Conservation (phyloP, 2,888 invertebrate species). For the Tetramorium bicarinatum region DNA sequence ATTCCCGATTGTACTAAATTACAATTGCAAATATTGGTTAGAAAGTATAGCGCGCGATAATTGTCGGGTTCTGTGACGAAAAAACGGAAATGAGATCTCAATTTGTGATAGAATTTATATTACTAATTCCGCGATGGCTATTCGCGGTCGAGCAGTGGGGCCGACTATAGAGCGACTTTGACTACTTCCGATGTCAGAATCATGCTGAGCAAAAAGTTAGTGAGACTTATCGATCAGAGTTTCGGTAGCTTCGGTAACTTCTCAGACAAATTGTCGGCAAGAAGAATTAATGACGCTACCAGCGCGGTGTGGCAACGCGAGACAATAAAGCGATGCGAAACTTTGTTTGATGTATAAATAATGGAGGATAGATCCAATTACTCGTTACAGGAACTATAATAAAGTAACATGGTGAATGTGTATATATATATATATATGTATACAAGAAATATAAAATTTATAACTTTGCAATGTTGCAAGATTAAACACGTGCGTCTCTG, state of each 20-base stretch:
- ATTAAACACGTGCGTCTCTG: neutral
- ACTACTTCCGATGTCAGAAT: slow-evolving; percentile 23
- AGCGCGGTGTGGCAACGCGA: slow-evolving; percentile 22
- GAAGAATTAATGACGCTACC: slow-evolving; percentile 53
- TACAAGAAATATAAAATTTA: slow-evolving; percentile 32
- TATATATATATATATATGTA: neutral
- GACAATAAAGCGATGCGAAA: slow-evolving; percentile 53
- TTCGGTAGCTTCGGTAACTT: slow-evolving; percentile 45
- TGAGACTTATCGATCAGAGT: slow-evolving; percentile 44
- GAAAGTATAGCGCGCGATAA: neutral
- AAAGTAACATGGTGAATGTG: slow-evolving; percentile 28
- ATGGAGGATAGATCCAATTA: slow-evolving; percentile 50
- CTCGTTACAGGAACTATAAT: slow-evolving; percentile 52
- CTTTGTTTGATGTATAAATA: slow-evolving; percentile 56
- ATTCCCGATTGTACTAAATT: neutral
- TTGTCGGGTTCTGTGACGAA: neutral
- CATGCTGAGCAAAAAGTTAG: slow-evolving; percentile 25
- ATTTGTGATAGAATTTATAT: neutral
- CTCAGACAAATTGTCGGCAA: slow-evolving; percentile 40
- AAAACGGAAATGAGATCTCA: neutral
- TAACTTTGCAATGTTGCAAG: slow-evolving; percentile 14
- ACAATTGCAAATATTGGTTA: neutral
- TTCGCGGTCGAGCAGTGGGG: neutral
- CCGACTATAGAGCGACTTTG: neutral
- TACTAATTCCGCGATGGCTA: neutral